Conservation (phyloP, 2,888 invertebrate genomes). For the Amphipyra tragopoginis region DNA sequence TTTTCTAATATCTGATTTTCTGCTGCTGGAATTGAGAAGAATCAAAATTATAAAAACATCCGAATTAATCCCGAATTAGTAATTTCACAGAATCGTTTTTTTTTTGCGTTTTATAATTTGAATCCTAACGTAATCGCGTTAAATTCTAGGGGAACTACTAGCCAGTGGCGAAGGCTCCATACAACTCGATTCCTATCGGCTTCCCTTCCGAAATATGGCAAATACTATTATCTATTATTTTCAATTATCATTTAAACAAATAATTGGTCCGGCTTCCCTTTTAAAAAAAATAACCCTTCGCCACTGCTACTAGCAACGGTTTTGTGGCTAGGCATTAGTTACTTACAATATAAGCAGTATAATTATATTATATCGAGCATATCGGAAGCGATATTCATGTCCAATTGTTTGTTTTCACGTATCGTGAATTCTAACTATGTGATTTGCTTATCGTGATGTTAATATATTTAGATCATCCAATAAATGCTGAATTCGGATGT, state of each 20-base stretch:
- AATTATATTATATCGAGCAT: slow-evolving; percentile 16
- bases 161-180: too few species aligned
- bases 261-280: too few species aligned
- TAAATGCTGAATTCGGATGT: too few species aligned
- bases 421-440: slow-evolving; percentile 2
- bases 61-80: too few species aligned
- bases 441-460: slow-evolving; percentile 17
- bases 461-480: slow-evolving; percentile 10
- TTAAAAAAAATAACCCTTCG: too few species aligned
- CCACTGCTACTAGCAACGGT: too few species aligned
- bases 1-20: slow-evolving; percentile 75
- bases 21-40: slow-evolving; percentile 57
- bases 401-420: slow-evolving; percentile 10
- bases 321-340: not conserved
- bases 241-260: too few species aligned
- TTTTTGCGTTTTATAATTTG: not conserved
- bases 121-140: not conserved
- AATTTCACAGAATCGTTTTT: not conserved
- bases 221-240: too few species aligned
- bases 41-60: not conserved
- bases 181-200: too few species aligned
- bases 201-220: too few species aligned
- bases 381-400: slow-evolving; percentile 34
- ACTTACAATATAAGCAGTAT: not conserved
- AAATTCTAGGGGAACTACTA: not conserved